Conservation (phyloP, 2,888 invertebrate genomes). For the Parochlus steinenii region DNA sequence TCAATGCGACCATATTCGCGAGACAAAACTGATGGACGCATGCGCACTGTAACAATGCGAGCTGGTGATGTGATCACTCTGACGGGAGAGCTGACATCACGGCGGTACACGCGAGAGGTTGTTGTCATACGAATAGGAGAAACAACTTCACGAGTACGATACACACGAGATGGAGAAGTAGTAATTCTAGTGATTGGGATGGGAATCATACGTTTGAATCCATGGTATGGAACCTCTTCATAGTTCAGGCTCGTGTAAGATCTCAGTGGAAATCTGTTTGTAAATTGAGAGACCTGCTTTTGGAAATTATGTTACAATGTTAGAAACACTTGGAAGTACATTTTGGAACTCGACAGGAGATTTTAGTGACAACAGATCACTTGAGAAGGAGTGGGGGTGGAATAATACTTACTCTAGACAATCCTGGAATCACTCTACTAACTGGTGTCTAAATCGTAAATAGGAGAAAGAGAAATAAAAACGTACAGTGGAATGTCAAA, state of each 20-base stretch:
- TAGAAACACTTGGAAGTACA: too few relatives aligned
- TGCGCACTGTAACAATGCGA: conserved; percentile 34
- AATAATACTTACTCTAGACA: conserved; percentile 11
- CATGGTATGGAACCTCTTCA: conserved; percentile 2
- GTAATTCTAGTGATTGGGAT: conserved; percentile 15
- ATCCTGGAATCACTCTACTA: conserved; percentile 10
- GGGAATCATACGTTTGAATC: conserved; percentile 2
- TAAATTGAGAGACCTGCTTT: too few relatives aligned
- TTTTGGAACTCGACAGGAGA: too few relatives aligned
- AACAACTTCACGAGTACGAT: conserved; percentile 2
- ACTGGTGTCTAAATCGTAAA: too few relatives aligned
- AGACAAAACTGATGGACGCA: conserved; percentile 47
- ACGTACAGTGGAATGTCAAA: too few relatives aligned
- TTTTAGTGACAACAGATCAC: too few relatives aligned
- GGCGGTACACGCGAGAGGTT: conserved; percentile 14
- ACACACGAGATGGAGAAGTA: conserved; percentile 15
- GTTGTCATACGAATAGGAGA: conserved; percentile 15
- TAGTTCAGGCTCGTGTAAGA: conserved; percentile 7
- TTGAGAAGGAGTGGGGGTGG: too few relatives aligned
- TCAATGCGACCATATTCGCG: conserved; percentile 52
- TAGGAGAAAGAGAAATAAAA: too few relatives aligned
- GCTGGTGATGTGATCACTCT: conserved; percentile 44
- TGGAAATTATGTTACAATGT: too few relatives aligned
- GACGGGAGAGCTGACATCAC: conserved; percentile 29
- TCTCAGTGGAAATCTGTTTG: too few relatives aligned